Conservation (phyloP, 1,140 invertebrate species). For the Pissodes strobi region DNA sequence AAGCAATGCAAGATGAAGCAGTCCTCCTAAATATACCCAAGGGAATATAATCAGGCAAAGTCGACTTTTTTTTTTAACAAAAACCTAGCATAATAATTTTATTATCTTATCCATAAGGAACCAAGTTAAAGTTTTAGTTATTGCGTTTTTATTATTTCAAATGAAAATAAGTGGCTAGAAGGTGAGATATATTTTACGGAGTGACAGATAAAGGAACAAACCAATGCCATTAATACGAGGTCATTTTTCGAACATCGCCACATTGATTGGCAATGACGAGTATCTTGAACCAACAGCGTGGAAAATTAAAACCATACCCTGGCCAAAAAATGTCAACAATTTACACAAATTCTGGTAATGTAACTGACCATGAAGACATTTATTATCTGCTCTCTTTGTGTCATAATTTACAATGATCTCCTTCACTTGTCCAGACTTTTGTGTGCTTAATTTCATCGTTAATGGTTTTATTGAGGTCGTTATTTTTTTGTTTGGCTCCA, state of each 20-base stretch:
- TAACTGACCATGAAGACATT: conserved; percentile 23
- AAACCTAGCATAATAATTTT: no score
- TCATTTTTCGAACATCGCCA: neutral
- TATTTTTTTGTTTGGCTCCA: conserved; percentile 14
- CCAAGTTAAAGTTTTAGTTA: no score
- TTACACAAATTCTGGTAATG: conserved; percentile 24
- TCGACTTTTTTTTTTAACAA: no score
- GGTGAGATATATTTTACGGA: no score
- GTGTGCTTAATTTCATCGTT: conserved; percentile 19
- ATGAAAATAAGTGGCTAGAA: no score
- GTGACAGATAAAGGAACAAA: no score
- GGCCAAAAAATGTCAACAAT: conserved; percentile 29
- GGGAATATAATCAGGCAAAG: no score
- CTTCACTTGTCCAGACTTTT: conserved; percentile 10
- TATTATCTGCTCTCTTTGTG: conserved; percentile 19
- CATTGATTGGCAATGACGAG: no score
- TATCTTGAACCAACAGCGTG: conserved; percentile 13
- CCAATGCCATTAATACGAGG: neutral
- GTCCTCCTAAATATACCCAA: no score
- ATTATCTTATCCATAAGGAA: no score
- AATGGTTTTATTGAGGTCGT: conserved; percentile 27
- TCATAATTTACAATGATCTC: conserved; percentile 26
- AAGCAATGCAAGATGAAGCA: no score
- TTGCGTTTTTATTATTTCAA: no score
- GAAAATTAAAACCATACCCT: conserved; percentile 22